Percentiles rank a stretch among this genome's conserved stretches.
Conservation (phyloP, 2,888 invertebrate genomes). For the Eupithecia centaureata region DNA sequence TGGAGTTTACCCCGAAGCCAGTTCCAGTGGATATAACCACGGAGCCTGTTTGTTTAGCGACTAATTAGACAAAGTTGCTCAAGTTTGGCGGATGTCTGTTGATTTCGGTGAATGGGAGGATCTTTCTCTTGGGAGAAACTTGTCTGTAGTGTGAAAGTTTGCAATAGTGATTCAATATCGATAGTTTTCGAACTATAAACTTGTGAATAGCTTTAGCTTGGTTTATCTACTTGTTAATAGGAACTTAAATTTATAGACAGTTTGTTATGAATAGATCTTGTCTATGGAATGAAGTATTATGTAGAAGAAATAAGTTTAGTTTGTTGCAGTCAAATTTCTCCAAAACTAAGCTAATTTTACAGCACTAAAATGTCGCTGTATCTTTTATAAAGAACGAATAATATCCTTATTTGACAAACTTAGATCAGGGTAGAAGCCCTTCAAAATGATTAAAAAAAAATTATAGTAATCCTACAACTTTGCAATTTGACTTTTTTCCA, state of each 20-base stretch:
- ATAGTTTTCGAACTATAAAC: constrained; percentile 6
- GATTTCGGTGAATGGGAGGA: constrained; percentile 52
- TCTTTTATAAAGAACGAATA: too few relatives aligned
- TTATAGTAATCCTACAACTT: too few relatives aligned
- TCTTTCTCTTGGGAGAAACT: constrained; percentile 50
- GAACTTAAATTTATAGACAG: constrained; percentile 4
- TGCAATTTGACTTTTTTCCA: too few relatives aligned
- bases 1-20: constrained; percentile 23
- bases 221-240: not conserved
- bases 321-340: not conserved
- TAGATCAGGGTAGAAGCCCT: too few relatives aligned
- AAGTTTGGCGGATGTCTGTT: constrained; percentile 57
- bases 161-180: constrained; percentile 14
- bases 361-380: too few relatives aligned
- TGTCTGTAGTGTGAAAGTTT: constrained; percentile 17
- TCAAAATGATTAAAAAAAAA: too few relatives aligned
- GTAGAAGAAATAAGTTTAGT: not conserved
- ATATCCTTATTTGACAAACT: too few relatives aligned
- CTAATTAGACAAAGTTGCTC: constrained; percentile 68
- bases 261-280: not conserved
- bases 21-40: constrained; percentile 50
- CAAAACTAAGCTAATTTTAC: too few relatives aligned
- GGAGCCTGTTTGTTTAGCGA: constrained; percentile 64
- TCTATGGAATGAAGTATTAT: not conserved
- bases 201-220: constrained; percentile 8